Conservation (phyloP, 1,140 invertebrate genomes). For the Dryas iulia region DNA sequence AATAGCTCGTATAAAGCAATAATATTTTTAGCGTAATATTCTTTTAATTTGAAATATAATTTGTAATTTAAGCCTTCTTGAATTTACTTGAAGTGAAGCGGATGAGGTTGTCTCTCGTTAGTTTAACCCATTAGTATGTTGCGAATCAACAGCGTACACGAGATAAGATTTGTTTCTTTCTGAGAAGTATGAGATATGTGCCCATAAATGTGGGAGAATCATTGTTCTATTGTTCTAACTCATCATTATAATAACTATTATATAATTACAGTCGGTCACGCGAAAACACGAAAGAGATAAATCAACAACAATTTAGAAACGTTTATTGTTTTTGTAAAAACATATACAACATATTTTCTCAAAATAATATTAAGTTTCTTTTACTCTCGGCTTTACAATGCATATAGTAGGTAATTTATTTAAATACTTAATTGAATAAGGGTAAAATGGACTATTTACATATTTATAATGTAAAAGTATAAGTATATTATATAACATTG, state of each 20-base stretch:
- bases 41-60: too few relatives aligned
- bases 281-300: slow-evolving; percentile 27
- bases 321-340: background rate
- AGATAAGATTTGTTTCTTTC: slow-evolving; percentile 46
- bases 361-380: slow-evolving; percentile 6
- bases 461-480: too few relatives aligned
- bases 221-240: slow-evolving; percentile 73
- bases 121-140: slow-evolving; percentile 12
- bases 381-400: too few relatives aligned
- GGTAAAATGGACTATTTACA: too few relatives aligned
- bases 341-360: background rate
- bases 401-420: too few relatives aligned
- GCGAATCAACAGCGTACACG: slow-evolving; percentile 26
- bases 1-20: background rate
- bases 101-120: background rate
- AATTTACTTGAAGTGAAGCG: background rate
- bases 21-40: background rate
- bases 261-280: slow-evolving; percentile 57
- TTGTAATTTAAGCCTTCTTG: too few relatives aligned
- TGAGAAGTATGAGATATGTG: slow-evolving; percentile 53
- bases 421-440: too few relatives aligned
- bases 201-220: slow-evolving; percentile 63
- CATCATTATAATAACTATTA: slow-evolving; percentile 66
- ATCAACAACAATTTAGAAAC: slow-evolving; percentile 6
- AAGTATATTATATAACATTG: too few relatives aligned